phyloP scores from a whole-genome alignment of 2,888 invertebrate species.

The Epinotia brunnichana region DNA sequence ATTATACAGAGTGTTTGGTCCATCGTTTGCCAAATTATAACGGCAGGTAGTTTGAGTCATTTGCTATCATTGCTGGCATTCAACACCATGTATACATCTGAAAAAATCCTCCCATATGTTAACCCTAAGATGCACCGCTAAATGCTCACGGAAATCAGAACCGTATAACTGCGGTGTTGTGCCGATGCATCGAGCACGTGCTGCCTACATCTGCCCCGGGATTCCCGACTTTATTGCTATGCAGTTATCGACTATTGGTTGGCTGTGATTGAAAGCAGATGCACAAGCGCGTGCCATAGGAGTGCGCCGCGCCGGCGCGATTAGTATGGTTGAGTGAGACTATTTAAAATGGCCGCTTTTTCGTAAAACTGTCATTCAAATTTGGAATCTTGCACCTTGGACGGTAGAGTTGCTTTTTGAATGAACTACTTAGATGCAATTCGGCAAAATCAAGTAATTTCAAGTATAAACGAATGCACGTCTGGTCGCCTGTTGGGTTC shows the following conservation, averaged over 20 bases:
- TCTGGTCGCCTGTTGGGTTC: constrained; percentile 1
- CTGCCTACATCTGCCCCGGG: neutral
- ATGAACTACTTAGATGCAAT: no score
- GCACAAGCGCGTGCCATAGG: constrained; percentile 10
- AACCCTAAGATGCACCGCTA: constrained; percentile 1
- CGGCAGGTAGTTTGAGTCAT: no score
- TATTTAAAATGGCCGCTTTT: no score
- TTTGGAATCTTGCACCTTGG: no score
- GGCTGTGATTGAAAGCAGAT: constrained; percentile 17
- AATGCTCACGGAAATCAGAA: neutral
- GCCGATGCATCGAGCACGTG: neutral
- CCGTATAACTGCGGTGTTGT: neutral
- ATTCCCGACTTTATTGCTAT: constrained; percentile 9
- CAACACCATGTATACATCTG: no score
- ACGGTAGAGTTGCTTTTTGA: neutral
- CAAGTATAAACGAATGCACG: neutral
- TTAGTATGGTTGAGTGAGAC: neutral
- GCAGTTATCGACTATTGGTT: neutral
- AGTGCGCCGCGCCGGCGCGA: constrained; percentile 2
- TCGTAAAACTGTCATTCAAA: no score
- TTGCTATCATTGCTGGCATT: no score
- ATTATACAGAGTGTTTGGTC: no score
- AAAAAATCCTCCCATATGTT: neutral
- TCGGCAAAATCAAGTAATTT: no score
- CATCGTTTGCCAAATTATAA: no score